Conservation (phyloP, 35 echinoderm and acorn worm species). For the Heliocidaris tuberculata region DNA sequence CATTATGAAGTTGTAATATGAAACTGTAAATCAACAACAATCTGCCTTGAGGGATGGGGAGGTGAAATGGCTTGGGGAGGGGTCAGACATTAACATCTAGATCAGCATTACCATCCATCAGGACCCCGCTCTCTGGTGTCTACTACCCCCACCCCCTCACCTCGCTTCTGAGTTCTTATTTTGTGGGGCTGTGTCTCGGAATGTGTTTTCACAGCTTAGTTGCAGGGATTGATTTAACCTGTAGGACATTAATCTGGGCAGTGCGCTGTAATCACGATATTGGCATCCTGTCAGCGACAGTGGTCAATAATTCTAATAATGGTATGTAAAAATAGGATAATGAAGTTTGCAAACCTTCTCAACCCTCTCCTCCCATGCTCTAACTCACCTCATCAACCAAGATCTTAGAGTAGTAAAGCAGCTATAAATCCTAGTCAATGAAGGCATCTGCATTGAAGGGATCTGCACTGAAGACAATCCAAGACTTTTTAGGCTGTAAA, state of each 20-base stretch:
- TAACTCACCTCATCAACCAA: not conserved
- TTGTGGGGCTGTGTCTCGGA: not conserved
- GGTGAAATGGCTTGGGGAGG: not conserved
- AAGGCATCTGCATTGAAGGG: too few species aligned
- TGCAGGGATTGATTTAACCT: conserved; percentile 18
- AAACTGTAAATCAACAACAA: not conserved
- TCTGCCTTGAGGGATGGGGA: not conserved
- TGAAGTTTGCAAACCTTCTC: not conserved
- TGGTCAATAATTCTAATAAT: conserved; percentile 35
- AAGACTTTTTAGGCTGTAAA: too few species aligned
- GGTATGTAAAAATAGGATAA: conserved; percentile 1
- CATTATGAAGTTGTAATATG: not conserved
- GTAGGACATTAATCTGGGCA: conserved; percentile 19
- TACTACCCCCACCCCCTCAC: not conserved
- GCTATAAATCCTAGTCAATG: too few species aligned
- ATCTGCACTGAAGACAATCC: too few species aligned
- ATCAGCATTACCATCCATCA: not conserved
- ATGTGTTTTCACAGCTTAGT: conserved; percentile 30
- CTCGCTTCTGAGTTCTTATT: not conserved
- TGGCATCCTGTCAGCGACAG: conserved; percentile 16
- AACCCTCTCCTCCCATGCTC: not conserved
- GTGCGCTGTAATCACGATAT: not conserved
- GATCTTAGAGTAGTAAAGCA: not conserved
- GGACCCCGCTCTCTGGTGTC: not conserved
- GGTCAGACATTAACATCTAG: not conserved